Conservation (phyloP, 2,113 vertebrate species). For the Spea multiplicata region DNA sequence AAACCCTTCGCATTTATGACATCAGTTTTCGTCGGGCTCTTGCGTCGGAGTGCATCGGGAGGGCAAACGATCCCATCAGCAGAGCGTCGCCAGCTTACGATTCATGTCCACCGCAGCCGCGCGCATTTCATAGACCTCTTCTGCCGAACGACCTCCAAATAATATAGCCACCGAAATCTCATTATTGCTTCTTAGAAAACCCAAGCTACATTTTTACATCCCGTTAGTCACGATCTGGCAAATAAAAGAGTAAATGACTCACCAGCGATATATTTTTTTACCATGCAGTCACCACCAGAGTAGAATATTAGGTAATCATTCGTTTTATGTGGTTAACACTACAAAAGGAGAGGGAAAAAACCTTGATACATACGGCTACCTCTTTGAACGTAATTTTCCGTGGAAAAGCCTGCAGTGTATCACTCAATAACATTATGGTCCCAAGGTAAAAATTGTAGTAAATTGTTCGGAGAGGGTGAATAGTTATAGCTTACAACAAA, state of each 20-base stretch:
- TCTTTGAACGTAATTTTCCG: conserved; percentile 65
- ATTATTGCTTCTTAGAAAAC: conserved; percentile 61
- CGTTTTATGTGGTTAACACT: conserved; percentile 63
- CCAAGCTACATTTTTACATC: conserved; percentile 56
- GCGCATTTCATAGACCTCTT: not conserved
- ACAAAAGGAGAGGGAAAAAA: conserved; percentile 51
- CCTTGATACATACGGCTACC: conserved; percentile 59
- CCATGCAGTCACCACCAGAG: conserved; percentile 63
- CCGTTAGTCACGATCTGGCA: conserved; percentile 63
- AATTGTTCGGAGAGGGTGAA: conserved; percentile 61
- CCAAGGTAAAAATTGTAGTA: conserved; percentile 59
- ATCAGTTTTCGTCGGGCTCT: not conserved
- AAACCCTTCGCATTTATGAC: not conserved
- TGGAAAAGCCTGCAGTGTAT: conserved; percentile 67
- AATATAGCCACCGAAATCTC: conserved; percentile 58
- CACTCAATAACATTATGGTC: conserved; percentile 56
- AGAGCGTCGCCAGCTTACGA: not conserved
- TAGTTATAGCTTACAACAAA: conserved; percentile 71
- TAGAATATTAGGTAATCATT: conserved; percentile 63
- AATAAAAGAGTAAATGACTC: conserved; percentile 57
- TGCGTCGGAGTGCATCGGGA: not conserved
- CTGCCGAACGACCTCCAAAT: conserved; percentile 9
- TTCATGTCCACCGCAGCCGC: not conserved
- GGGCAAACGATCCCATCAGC: not conserved
- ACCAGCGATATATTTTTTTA: conserved; percentile 59